phyloP scores from a whole-genome alignment of 2,888 invertebrate species.

The Antheraea assamensis region DNA sequence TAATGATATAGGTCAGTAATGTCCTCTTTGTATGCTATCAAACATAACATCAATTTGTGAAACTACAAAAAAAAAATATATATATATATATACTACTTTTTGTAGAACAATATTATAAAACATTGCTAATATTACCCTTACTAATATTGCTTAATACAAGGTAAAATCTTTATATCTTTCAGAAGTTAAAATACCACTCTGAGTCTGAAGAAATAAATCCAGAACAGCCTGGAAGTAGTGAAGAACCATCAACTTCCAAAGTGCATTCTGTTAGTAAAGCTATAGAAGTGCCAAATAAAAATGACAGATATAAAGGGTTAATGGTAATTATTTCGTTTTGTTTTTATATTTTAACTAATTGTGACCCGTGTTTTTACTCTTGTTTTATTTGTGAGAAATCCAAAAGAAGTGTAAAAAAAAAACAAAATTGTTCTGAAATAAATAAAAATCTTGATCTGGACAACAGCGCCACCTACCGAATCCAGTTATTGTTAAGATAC shows the following conservation, averaged over 20 bases:
- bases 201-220: constrained; percentile 35
- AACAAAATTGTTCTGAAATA: not conserved
- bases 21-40: too few relatives aligned
- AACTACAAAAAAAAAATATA: too few relatives aligned
- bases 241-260: constrained; percentile 38
- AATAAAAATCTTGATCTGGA: too few relatives aligned
- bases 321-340: constrained; percentile 53
- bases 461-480: too few relatives aligned
- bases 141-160: not conserved
- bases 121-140: not conserved
- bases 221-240: constrained; percentile 39
- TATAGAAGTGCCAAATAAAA: constrained; percentile 63
- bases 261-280: constrained; percentile 56
- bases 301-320: constrained; percentile 57
- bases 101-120: too few relatives aligned
- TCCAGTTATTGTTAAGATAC: too few relatives aligned
- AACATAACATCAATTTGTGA: too few relatives aligned
- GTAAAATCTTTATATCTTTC: constrained; percentile 24
- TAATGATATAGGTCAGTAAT: too few relatives aligned
- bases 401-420: not conserved
- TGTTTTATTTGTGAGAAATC: too few relatives aligned
- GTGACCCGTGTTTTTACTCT: too few relatives aligned
- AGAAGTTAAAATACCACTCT: constrained; percentile 50
- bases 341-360: not conserved
- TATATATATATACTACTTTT: too few relatives aligned